Conservation (phyloP, 2,797 vertebrate species). For the Ataeniobius toweri region DNA sequence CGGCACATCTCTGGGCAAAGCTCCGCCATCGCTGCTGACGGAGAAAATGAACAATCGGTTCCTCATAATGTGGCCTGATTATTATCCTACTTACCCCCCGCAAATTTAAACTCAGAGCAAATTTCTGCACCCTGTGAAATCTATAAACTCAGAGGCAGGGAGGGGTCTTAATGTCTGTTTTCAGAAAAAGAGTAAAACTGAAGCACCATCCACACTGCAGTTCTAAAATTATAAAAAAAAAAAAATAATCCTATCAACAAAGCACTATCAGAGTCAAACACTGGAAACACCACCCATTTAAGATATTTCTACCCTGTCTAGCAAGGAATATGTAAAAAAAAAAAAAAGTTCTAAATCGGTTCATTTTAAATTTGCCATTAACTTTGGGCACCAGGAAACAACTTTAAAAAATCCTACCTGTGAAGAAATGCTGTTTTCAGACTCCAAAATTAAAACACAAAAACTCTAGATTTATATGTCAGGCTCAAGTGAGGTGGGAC, state of each 20-base stretch:
- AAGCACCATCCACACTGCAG: slow-evolving; percentile 47
- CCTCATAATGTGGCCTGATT: slow-evolving; percentile 85
- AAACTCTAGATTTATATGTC: slow-evolving; percentile 34
- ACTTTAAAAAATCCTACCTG: slow-evolving; percentile 80
- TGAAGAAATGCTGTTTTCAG: slow-evolving; percentile 76
- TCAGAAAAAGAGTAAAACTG: slow-evolving; percentile 48
- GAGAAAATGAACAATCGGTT: slow-evolving; percentile 86
- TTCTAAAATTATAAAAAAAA: slow-evolving; percentile 35
- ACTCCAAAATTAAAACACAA: slow-evolving; percentile 47
- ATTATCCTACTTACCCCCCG: slow-evolving; percentile 83
- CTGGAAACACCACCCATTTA: slow-evolving; percentile 15
- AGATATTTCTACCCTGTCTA: not conserved
- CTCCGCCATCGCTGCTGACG: slow-evolving; percentile 80
- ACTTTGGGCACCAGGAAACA: slow-evolving; percentile 45
- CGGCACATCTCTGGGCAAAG: slow-evolving; percentile 82
- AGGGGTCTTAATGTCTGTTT: slow-evolving; percentile 48
- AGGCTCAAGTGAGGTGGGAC: slow-evolving; percentile 60
- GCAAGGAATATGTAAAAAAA: not conserved
- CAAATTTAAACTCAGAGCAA: slow-evolving; percentile 77
- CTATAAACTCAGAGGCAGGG: slow-evolving; percentile 61
- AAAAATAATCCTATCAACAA: slow-evolving; percentile 56
- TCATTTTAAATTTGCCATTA: slow-evolving; percentile 5
- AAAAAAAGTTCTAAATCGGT: not conserved
- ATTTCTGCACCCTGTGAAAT: slow-evolving; percentile 74
- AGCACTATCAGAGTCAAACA: slow-evolving; percentile 29